phyloP scores from a whole-genome alignment of 1,140 invertebrate genomes.

The Aphelenchoides fujianensis region DNA sequence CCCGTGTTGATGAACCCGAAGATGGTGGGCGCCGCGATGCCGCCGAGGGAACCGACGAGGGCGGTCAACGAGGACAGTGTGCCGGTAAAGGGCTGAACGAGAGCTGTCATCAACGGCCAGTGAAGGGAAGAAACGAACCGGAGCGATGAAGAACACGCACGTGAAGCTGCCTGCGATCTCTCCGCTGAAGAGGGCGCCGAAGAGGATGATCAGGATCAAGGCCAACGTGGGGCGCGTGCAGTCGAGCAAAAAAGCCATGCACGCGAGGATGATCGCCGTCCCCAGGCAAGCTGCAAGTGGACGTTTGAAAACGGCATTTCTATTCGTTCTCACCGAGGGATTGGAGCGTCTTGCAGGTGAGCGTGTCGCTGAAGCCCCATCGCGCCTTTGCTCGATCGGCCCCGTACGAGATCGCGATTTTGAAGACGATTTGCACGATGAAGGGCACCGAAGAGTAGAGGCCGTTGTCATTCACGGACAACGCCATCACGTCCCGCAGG shows the following conservation, averaged over 20 bases:
- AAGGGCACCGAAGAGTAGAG: slow-evolving; percentile 11
- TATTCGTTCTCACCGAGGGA: not conserved
- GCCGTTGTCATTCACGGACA: slow-evolving; percentile 2
- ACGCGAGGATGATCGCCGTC: not conserved
- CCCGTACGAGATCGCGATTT: not conserved
- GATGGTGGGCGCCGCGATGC: not conserved
- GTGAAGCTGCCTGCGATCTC: slow-evolving; percentile 11
- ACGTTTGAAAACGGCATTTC: not conserved
- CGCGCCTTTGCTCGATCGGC: not conserved
- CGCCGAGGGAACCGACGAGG: not conserved
- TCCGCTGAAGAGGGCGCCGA: not conserved
- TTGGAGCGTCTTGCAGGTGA: slow-evolving; percentile 7
- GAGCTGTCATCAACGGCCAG: too few relatives aligned
- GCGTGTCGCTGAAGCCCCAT: not conserved
- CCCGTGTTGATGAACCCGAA: not conserved
- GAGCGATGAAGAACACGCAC: slow-evolving; percentile 4
- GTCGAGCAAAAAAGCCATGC: slow-evolving; percentile 12
- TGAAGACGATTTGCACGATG: not conserved
- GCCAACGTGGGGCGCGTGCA: slow-evolving; percentile 6
- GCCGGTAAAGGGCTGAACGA: not conserved
- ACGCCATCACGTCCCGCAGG: slow-evolving; percentile 14
- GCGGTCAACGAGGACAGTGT: not conserved
- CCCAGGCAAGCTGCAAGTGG: slow-evolving; percentile 13
- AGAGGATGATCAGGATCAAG: slow-evolving; percentile 1
- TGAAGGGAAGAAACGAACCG: not conserved